These are phyloP conservation scores for Maniola hyperantus DNA, from an alignment of 2,888 invertebrate species.

Conservation along the genomic window DNA sequence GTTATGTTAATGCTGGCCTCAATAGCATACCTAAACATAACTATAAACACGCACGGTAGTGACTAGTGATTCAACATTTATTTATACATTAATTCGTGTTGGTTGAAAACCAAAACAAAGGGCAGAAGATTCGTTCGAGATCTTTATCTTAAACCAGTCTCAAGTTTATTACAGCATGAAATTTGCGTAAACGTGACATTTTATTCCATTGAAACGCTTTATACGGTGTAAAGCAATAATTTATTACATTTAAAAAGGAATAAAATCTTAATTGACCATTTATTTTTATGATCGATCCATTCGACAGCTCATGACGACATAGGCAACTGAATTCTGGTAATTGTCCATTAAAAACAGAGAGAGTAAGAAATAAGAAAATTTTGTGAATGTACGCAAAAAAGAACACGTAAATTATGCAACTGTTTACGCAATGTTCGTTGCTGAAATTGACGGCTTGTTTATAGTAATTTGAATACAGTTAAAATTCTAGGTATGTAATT, in stretches of 20 bases:
- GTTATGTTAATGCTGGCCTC: conserved; percentile 42
- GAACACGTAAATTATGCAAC: neutral
- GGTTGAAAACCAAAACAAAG: conserved; percentile 18
- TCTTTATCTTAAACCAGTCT: conserved; percentile 15
- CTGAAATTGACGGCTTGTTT: neutral
- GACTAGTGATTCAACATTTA: conserved; percentile 16
- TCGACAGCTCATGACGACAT: conserved; percentile 2
- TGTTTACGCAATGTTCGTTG: neutral
- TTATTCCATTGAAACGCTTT: conserved; percentile 1
- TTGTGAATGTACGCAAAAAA: neutral
- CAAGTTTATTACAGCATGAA: conserved; percentile 13
- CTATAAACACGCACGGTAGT: conserved; percentile 31
- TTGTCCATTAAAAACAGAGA: neutral
- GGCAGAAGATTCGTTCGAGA: conserved; percentile 19
- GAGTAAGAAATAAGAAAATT: neutral
- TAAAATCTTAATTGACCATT: neutral
- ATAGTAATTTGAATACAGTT: neutral
- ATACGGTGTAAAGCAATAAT: conserved; percentile 4
- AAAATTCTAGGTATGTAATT: neutral
- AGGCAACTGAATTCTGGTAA: neutral
- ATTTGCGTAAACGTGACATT: conserved; percentile 11
- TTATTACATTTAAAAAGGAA: conserved; percentile 8
- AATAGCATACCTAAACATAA: conserved; percentile 32
- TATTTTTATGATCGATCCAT: neutral
- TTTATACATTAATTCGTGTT: conserved; percentile 4